Evolutionary conservation across 1,140 invertebrate species (phyloP).

Genomic region (Drosophila watanabei): DNA sequence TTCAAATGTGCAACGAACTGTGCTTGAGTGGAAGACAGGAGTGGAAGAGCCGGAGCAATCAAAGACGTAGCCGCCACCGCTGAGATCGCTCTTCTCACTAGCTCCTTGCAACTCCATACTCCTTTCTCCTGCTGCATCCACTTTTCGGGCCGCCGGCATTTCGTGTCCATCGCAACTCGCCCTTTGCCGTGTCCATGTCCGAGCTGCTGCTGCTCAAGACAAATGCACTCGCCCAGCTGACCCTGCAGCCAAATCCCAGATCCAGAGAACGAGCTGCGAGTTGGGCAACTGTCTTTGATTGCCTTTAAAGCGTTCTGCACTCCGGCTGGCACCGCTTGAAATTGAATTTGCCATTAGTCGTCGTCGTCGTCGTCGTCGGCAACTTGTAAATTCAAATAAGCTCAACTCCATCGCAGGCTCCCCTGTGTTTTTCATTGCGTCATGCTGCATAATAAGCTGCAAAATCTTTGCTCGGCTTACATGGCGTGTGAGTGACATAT

Average conservation of each 20-base stretch:
- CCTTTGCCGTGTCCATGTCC: constrained; percentile 51
- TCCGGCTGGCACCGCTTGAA: constrained; percentile 33
- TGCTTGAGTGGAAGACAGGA: constrained; percentile 72
- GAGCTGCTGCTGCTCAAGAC: constrained; percentile 61
- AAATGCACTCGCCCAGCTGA: constrained; percentile 67
- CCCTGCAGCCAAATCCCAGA: constrained; percentile 71
- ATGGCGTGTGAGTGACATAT: constrained; percentile 82
- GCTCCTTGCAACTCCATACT: background rate
- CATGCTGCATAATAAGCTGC: constrained; percentile 79
- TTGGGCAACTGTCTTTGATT: constrained; percentile 56
- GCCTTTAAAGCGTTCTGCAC: constrained; percentile 61
- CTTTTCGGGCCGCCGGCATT: constrained; percentile 48
- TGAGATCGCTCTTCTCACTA: constrained; percentile 24
- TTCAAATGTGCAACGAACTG: constrained; percentile 83
- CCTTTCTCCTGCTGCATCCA: constrained; percentile 13
- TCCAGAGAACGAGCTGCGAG: constrained; percentile 39
- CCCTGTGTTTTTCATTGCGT: constrained; percentile 66
- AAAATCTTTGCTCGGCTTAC: constrained; percentile 59
- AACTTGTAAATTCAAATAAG: constrained; percentile 58
- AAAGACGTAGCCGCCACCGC: constrained; percentile 64
- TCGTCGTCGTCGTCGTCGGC: constrained; percentile 9
- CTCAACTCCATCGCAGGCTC: constrained; percentile 9
- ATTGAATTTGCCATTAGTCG: constrained; percentile 72
- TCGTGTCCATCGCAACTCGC: constrained; percentile 49
- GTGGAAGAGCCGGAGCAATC: constrained; percentile 50